Base-by-base conservation (phyloP, 1,140 invertebrate genomes). In the Penaeus chinensis region DNA sequence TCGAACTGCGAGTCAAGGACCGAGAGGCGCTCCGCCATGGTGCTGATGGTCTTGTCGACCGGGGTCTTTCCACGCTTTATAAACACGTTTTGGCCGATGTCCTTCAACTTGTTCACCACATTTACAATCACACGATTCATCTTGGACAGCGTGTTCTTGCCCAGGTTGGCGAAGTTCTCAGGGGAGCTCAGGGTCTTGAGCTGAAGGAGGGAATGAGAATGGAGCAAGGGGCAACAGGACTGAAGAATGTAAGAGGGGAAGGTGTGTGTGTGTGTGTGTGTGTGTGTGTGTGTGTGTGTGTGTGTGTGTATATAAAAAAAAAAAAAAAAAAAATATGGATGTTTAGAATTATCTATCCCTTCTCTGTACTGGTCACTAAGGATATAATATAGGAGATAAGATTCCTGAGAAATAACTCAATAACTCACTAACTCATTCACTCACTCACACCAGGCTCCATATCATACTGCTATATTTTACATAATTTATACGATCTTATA, bases 41-140 rank as follows among this genome's bases (percentile, higher is more conserved):
- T 83, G 66, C 13, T 87, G 27, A 84, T 77, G 8, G 89, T 89
- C 60, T 87, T 89, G 77, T 89, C 89, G 1, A 89, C 22, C 10
- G 89, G 69, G 2, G 82, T 79, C 66, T 89, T 87, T 71, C 89
- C 89, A 24, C 85, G 82, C 54, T 87, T 89, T 66, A 89, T 74
- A 27, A 89, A 84, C 47, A 71, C 80, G 16, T 37, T 66, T 20
- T 87, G 85, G 8, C 85, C 89, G 69, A 89, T 89, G 37, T 89
- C 82, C 54, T 89, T 89, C 89, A 89, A 69, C 60, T 89, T 89
- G 37, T 80, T 85, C 42, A 89, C 89, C 27, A 89, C 89, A 65
- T 89, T 89, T 13, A 89, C 89, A 65, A 89, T 79, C 81, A 89
- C 89, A 19, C 89, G 76, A 62, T 89, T 89, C 89, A 89, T 89